Percentiles rank a stretch among this genome's conserved stretches.
Conservation (phyloP, 2,888 invertebrate species). For the Coremacera marginata region DNA sequence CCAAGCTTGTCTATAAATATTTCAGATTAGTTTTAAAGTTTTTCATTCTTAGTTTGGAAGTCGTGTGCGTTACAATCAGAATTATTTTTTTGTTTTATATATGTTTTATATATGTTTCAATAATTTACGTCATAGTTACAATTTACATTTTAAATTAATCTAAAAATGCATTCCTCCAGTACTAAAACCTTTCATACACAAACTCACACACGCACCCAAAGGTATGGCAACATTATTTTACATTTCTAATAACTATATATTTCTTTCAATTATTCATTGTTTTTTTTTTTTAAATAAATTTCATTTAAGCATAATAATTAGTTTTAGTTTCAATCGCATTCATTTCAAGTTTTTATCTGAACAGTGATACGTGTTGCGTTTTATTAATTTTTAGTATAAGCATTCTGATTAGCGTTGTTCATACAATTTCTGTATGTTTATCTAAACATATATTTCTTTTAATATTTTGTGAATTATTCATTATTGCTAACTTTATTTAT, state of each 20-base stretch:
- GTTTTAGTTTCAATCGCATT: background rate
- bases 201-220: slow-evolving; percentile 42
- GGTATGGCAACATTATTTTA: slow-evolving; percentile 35
- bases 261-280: background rate
- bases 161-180: slow-evolving; percentile 52
- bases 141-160: background rate
- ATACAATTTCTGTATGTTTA: background rate
- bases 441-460: background rate
- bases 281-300: background rate
- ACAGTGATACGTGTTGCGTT: background rate
- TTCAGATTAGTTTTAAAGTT: background rate
- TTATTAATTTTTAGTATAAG: background rate
- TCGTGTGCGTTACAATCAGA: slow-evolving; percentile 9
- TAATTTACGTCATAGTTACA: background rate
- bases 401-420: background rate
- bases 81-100: background rate
- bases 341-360: background rate
- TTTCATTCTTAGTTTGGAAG: slow-evolving; percentile 8
- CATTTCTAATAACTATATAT: background rate
- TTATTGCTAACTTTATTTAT: slow-evolving; percentile 1
- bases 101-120: background rate
- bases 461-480: background rate
- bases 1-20: slow-evolving; percentile 22
- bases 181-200: slow-evolving; percentile 31
- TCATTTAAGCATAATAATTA: background rate